Conservation (phyloP, 2,113 vertebrate genomes). For the Misgurnus anguillicaudatus region DNA sequence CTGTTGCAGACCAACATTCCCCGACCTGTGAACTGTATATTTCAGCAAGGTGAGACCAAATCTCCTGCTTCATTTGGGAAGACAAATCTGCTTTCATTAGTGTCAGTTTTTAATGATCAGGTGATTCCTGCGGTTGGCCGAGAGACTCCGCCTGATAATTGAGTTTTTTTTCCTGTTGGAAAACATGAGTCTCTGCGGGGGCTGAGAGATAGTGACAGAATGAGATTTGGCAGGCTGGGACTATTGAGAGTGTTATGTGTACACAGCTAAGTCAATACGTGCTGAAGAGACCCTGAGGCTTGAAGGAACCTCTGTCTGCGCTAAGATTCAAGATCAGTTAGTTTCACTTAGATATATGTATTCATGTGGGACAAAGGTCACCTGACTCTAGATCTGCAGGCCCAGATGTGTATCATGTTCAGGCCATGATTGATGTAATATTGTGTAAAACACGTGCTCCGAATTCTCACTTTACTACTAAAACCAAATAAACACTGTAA, state of each 20-base stretch:
- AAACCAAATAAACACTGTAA: too few species aligned
- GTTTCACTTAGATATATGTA: constrained; percentile 3
- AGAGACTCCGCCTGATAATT: constrained; percentile 52
- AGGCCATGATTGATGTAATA: neutral
- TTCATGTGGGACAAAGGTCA: neutral
- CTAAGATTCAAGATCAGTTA: neutral
- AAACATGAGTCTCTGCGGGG: constrained; percentile 26
- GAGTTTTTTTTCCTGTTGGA: constrained; percentile 33
- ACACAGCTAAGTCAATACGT: constrained; percentile 41
- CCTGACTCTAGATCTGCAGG: neutral
- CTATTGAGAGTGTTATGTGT: constrained; percentile 23
- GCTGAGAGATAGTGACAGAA: constrained; percentile 31
- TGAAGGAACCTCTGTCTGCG: constrained; percentile 15
- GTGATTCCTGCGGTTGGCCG: constrained; percentile 54
- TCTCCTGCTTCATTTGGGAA: constrained; percentile 58
- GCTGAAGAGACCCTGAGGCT: constrained; percentile 18
- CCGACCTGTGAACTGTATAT: constrained; percentile 27
- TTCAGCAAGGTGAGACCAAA: constrained; percentile 62
- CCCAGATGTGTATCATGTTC: neutral
- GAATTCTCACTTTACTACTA: too few species aligned
- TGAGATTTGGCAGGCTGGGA: constrained; percentile 27
- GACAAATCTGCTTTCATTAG: constrained; percentile 67
- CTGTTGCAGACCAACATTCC: neutral
- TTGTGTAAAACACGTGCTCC: too few species aligned
- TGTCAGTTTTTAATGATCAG: constrained; percentile 63